Base-by-base conservation (phyloP, 2,797 vertebrate genomes). In the Esox lucius region DNA sequence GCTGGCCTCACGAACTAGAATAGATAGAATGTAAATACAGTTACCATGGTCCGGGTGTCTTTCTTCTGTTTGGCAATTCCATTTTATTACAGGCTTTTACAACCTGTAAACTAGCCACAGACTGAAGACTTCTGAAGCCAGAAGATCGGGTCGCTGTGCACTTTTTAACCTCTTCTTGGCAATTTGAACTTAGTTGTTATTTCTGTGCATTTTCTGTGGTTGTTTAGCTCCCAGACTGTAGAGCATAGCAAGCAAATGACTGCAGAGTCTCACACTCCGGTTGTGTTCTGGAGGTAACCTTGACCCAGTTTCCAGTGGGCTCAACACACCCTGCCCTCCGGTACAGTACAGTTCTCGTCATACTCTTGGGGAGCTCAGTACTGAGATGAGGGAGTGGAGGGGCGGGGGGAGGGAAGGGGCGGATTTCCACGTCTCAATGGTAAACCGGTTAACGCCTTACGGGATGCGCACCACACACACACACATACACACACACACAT, bases 251-350 rank as follows among this genome's bases (percentile, higher is more conserved):
- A 56, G 51, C 4, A 19, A 3, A 56, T 56, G 2, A 12, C 61
- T 9, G 7, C 5, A 61, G 11, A 61, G 9, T 61, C 56, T 11
- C n/a, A 11, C 56, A 53, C 51, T 53, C 79, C 77, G 73, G 77
- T 85, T 76, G 13, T 42, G 84, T 71, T 11, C 11, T 59, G 79
- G 83, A 77, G 51, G 75, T 88, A 85, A 94, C 91, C 91, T 93
- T 93, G 93, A 91, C 92, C 92, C 84, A 92, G 79, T 91, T 94
- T 90, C 71, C 78, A 74, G 31, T 19, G 31, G 26, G 24, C 4
- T 19, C 70, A 86, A 77, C 77, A 74, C 83, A 72, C 78, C 74
- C 77, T 77, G 71, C 69, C 77, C 66, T 6, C 39, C 39, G 1
- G 65, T 78, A 77, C 35, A 49, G 73, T 68, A 35, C 1, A 6